A percentile compares a stretch with the other conserved stretches of the same genome.
Evolutionary conservation across 1,140 invertebrate genomes (phyloP).

Genomic region (Drosophila parvula): DNA sequence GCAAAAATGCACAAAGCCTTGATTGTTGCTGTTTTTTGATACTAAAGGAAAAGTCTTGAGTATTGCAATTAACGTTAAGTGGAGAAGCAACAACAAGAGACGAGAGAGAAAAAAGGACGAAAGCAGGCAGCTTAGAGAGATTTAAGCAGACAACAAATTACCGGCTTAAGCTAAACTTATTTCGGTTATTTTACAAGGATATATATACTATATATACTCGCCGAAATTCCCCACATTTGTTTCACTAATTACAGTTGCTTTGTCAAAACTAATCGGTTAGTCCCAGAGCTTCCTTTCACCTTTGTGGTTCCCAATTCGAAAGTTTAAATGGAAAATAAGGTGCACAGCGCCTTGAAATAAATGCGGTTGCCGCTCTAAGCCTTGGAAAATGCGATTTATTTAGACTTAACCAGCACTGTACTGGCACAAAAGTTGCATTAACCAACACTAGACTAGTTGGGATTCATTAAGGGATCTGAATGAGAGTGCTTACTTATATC

Average conservation of each 20-base stretch:
- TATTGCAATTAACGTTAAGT: constrained; percentile 73
- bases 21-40: constrained; percentile 22
- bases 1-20: constrained; percentile 36
- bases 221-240: neutral
- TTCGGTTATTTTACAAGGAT: constrained; percentile 18
- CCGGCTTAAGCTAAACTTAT: constrained; percentile 33
- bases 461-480: neutral
- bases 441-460: neutral
- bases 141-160: constrained; percentile 37
- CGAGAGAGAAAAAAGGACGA: neutral
- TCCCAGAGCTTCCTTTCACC: neutral
- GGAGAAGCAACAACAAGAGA: constrained; percentile 5
- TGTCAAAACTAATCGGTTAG: constrained; percentile 1
- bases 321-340: no score
- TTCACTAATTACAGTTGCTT: constrained; percentile 10
- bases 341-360: neutral
- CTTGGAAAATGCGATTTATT: neutral
- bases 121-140: neutral
- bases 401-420: neutral
- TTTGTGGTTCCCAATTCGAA: neutral
- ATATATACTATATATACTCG: neutral
- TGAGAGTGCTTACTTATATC: neutral
- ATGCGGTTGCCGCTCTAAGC: neutral
- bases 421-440: neutral
- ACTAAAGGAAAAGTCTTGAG: constrained; percentile 38